Evolutionary conservation across 1,140 invertebrate genomes (phyloP).

Genomic region (Zaprionus taronus): DNA sequence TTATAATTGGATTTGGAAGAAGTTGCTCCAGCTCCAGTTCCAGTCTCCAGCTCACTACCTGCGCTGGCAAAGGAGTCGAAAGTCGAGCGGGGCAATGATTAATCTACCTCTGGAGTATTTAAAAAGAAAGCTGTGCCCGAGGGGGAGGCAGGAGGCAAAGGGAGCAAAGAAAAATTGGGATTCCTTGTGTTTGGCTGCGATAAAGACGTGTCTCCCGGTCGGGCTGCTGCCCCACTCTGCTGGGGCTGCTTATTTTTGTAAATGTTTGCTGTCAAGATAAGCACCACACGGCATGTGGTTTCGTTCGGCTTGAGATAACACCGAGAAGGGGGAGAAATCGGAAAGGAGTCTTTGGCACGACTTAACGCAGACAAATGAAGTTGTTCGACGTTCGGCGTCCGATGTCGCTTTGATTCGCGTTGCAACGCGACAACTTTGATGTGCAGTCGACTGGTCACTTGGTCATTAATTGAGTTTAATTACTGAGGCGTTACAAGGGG

Average conservation of each 20-base stretch:
- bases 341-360: constrained; percentile 54
- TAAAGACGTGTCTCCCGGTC: constrained; percentile 47
- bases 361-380: constrained; percentile 80
- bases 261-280: constrained; percentile 83
- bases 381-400: constrained; percentile 56
- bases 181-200: constrained; percentile 52
- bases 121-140: constrained; percentile 62
- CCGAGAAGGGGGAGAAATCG: constrained; percentile 18
- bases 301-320: constrained; percentile 30
- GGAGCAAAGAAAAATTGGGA: constrained; percentile 70
- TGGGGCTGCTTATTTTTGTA: constrained; percentile 62
- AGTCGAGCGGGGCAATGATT: constrained; percentile 64
- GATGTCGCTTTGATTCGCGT: constrained; percentile 46
- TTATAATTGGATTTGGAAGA: constrained; percentile 84
- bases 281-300: constrained; percentile 74
- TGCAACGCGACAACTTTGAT: constrained; percentile 65
- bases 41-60: constrained; percentile 21
- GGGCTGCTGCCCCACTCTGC: constrained; percentile 28
- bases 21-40: constrained; percentile 53
- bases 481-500: constrained; percentile 48
- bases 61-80: constrained; percentile 40
- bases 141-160: constrained; percentile 2
- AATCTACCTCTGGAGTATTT: constrained; percentile 80
- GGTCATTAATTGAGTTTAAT: constrained; percentile 78
- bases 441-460: constrained; percentile 70